A percentile compares a stretch with the other conserved stretches of the same genome.
phyloP scores from a whole-genome alignment of 2,113 vertebrate genomes.

The Macquaria ambigua region DNA sequence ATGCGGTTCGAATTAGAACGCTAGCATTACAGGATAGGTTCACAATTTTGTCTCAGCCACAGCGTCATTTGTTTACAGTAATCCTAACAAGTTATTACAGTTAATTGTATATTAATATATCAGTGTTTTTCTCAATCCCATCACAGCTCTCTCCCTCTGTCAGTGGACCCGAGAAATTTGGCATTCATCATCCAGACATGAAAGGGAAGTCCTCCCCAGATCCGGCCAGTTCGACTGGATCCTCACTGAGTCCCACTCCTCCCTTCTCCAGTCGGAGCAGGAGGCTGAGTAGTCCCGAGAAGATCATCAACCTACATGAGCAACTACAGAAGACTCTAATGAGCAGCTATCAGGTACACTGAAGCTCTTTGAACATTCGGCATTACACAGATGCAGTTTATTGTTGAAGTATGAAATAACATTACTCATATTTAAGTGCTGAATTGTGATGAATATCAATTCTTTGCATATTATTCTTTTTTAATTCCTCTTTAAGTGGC shows the following conservation, averaged over 20 bases:
- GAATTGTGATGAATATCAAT: too few species aligned
- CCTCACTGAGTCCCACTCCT: neutral
- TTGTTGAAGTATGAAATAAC: neutral
- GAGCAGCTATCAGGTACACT: constrained; percentile 76
- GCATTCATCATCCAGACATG: neutral
- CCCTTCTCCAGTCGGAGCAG: constrained; percentile 4
- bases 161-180: constrained; percentile 20
- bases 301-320: constrained; percentile 76
- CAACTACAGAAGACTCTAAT: constrained; percentile 76
- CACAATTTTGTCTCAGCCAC: neutral
- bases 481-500: too few species aligned
- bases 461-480: too few species aligned
- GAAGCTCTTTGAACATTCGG: neutral
- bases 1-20: neutral
- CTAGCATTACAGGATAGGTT: neutral
- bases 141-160: constrained; percentile 60
- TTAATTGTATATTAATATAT: neutral
- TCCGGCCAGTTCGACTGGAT: neutral
- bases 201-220: constrained; percentile 38
- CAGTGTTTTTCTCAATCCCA: constrained; percentile 7
- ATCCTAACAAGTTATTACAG: neutral
- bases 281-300: constrained; percentile 75
- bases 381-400: neutral
- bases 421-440: too few species aligned
- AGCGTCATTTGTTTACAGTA: neutral